These are phyloP conservation scores for Zingel zingel DNA, from an alignment of 2,113 vertebrate genomes.

Conservation along the genomic window DNA sequence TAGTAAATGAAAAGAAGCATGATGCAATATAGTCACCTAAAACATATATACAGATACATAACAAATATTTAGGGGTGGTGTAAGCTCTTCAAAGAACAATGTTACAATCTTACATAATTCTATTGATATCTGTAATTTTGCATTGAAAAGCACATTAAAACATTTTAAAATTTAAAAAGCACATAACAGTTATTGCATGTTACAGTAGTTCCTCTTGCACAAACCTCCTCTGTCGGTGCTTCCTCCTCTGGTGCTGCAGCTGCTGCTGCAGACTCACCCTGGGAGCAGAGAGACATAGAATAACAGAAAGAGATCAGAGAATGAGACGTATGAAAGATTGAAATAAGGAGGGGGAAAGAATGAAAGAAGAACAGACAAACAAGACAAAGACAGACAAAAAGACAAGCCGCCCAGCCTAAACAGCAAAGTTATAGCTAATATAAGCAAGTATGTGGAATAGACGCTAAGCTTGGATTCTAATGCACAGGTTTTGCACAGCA, in stretches of 20 bases:
- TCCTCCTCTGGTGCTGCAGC: conserved; percentile 49
- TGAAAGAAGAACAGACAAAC: conserved; percentile 41
- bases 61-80: background rate
- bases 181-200: background rate
- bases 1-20: background rate
- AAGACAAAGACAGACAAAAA: conserved; percentile 56
- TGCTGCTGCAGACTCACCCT: conserved; percentile 71
- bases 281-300: conserved; percentile 43
- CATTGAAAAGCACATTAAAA: background rate
- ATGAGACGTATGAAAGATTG: background rate
- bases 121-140: background rate
- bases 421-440: conserved; percentile 27
- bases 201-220: background rate
- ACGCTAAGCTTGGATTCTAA: conserved; percentile 20
- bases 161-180: too few species aligned
- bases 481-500: conserved; percentile 36
- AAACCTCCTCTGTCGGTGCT: conserved; percentile 65
- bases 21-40: background rate
- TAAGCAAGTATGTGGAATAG: conserved; percentile 27
- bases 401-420: conserved; percentile 33
- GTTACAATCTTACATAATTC: background rate
- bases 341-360: conserved; percentile 10
- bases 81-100: background rate
- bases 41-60: background rate
- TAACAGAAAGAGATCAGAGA: conserved; percentile 31